phyloP scores from a whole-genome alignment of 1,140 invertebrate species.

The Stegodyphus mimosarum region DNA sequence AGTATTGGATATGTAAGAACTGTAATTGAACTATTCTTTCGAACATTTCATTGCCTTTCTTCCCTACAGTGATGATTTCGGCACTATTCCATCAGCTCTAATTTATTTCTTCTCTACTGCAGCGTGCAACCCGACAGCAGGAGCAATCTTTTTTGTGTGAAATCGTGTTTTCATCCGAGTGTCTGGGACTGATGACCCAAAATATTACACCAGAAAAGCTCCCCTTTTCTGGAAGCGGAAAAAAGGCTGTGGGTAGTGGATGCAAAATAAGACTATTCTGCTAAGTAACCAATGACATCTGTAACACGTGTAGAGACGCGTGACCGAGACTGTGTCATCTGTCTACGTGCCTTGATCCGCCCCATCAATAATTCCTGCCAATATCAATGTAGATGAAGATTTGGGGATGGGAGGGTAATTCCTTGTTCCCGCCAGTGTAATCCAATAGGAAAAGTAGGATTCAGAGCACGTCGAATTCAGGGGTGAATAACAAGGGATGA shows the following conservation, averaged over 20 bases:
- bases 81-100: neutral
- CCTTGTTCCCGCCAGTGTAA: conserved; percentile 44
- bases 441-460: conserved; percentile 55
- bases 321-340: conserved; percentile 48
- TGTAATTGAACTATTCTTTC: too few species aligned
- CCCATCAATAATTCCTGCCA: conserved; percentile 58
- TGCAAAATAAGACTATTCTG: conserved; percentile 12
- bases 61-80: too few species aligned
- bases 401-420: conserved; percentile 30
- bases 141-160: conserved; percentile 10
- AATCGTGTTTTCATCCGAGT: conserved; percentile 28
- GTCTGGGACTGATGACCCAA: conserved; percentile 22
- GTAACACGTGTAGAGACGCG: conserved; percentile 52
- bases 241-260: conserved; percentile 12
- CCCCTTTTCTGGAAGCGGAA: conserved; percentile 9
- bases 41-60: too few species aligned
- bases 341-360: conserved; percentile 36
- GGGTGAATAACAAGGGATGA: conserved; percentile 19
- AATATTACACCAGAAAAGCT: conserved; percentile 4
- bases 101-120: conserved; percentile 3
- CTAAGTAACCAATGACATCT: conserved; percentile 53
- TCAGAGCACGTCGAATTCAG: conserved; percentile 45
- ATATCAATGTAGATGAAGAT: conserved; percentile 61
- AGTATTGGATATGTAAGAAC: too few species aligned
- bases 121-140: conserved; percentile 4